phyloP scores from a whole-genome alignment of 1,140 invertebrate species.

The Bombus waltoni region DNA sequence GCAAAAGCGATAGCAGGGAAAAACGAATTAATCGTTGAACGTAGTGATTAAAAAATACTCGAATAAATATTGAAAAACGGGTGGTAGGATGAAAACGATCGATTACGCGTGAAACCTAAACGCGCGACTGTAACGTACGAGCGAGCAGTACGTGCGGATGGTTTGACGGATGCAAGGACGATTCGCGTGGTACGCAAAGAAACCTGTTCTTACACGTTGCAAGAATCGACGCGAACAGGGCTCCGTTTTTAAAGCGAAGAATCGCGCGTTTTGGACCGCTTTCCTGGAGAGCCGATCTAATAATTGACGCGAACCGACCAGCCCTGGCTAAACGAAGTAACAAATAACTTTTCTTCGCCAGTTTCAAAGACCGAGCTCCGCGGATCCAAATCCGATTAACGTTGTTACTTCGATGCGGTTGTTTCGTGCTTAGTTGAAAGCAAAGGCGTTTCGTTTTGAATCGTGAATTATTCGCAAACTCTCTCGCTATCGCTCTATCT shows the following conservation, averaged over 20 bases:
- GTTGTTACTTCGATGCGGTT: neutral
- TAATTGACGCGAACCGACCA: too few species aligned
- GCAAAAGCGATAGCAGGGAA: too few species aligned
- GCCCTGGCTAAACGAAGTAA: neutral
- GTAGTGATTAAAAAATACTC: neutral
- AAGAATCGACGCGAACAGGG: neutral
- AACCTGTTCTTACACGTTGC: neutral
- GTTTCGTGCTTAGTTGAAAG: neutral
- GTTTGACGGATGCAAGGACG: neutral
- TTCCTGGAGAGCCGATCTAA: neutral
- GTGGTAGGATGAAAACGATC: neutral
- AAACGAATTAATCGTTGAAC: too few species aligned
- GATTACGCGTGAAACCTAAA: neutral
- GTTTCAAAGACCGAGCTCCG: neutral
- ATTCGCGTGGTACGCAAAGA: too few species aligned
- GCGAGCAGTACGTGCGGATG: neutral
- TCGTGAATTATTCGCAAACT: neutral
- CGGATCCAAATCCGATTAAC: slow-evolving; percentile 3
- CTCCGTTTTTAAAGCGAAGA: too few species aligned
- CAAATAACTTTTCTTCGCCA: neutral
- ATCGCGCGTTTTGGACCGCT: too few species aligned
- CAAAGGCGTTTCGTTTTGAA: neutral
- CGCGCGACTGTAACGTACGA: neutral
- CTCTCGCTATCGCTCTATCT: neutral
- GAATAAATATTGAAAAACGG: neutral